These are phyloP conservation scores for Malurus elegans DNA, from an alignment of 2,113 vertebrate genomes.

Conservation along the genomic window DNA sequence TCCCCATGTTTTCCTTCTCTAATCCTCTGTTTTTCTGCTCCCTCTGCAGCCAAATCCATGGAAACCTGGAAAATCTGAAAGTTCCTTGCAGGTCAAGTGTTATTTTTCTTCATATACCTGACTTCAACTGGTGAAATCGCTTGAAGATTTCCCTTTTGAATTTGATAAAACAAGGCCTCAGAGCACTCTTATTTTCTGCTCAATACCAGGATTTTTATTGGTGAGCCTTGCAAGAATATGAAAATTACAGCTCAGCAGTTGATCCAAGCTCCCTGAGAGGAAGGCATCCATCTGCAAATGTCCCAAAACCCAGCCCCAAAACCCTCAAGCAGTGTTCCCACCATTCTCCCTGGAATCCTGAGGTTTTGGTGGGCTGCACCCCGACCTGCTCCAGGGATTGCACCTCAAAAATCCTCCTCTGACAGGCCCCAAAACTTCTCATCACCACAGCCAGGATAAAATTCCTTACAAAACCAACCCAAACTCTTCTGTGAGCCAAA, in stretches of 20 bases:
- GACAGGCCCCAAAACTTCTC: background rate
- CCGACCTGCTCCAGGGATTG: background rate
- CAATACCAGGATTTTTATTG: background rate
- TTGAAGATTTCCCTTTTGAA: background rate
- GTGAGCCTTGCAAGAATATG: background rate
- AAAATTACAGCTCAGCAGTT: background rate
- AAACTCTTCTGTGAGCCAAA: rapidly evolving
- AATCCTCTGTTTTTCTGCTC: background rate
- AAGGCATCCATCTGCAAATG: background rate
- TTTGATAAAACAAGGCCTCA: background rate
- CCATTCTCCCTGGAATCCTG: background rate
- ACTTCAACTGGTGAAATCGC: background rate
- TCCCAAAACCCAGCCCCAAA: background rate
- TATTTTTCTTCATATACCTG: background rate
- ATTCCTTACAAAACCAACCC: background rate
- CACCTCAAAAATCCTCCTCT: background rate
- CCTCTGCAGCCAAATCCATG: background rate
- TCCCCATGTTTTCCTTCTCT: background rate
- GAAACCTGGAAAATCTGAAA: background rate
- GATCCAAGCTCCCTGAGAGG: background rate
- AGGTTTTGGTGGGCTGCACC: background rate
- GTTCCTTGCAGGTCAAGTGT: background rate
- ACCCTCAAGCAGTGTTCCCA: background rate
- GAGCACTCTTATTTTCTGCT: background rate
- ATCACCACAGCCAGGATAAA: background rate